Conservation (phyloP, 2,888 invertebrate genomes). For the Morpho deidamia region DNA sequence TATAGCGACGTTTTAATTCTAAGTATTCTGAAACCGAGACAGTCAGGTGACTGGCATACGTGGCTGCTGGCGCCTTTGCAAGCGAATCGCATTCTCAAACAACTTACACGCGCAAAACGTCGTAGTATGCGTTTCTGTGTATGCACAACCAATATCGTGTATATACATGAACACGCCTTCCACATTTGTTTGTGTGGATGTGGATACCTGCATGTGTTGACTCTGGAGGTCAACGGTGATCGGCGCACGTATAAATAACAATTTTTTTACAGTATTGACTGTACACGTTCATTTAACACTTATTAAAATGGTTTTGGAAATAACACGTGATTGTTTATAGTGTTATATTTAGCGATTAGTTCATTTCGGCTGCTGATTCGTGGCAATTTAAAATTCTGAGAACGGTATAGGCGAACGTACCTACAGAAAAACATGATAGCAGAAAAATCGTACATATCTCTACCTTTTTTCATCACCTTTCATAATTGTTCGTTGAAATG, state of each 20-base stretch:
- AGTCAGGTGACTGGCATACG: conserved; percentile 64
- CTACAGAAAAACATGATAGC: too few relatives aligned
- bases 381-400: not conserved
- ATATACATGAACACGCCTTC: conserved; percentile 62
- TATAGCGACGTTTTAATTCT: conserved; percentile 8
- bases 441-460: too few relatives aligned
- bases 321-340: conserved; percentile 33
- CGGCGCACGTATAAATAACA: conserved; percentile 40
- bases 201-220: conserved; percentile 43
- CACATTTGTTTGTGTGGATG: conserved; percentile 37
- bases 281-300: conserved; percentile 41
- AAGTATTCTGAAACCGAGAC: conserved; percentile 29
- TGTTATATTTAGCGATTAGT: conserved; percentile 42
- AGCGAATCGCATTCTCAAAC: conserved; percentile 57
- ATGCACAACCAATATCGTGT: conserved; percentile 42
- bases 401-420: not conserved
- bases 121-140: conserved; percentile 45
- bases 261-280: conserved; percentile 36
- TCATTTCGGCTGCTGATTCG: conserved; percentile 22
- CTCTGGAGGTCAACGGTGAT: conserved; percentile 60
- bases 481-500: too few relatives aligned
- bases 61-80: conserved; percentile 52
- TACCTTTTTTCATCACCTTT: too few relatives aligned
- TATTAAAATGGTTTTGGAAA: conserved; percentile 31
- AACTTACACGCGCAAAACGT: conserved; percentile 33